Conservation (phyloP, 2,888 invertebrate genomes). For the Spicauda simplicius region DNA sequence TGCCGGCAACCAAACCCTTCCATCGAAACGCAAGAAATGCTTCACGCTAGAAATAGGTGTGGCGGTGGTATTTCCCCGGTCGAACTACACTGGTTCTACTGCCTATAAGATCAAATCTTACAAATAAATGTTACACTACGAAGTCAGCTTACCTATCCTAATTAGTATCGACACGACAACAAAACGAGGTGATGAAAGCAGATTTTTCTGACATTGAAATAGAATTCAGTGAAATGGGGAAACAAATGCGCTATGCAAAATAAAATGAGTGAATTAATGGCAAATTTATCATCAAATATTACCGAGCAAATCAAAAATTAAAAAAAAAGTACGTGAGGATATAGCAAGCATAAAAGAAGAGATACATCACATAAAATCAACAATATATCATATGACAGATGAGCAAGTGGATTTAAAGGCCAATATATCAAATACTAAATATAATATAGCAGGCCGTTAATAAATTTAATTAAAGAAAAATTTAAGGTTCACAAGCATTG, state of each 20-base stretch:
- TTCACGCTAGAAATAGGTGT: too few species aligned
- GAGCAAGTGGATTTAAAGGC: conserved; percentile 31
- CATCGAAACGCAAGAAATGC: too few species aligned
- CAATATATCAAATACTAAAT: too few species aligned
- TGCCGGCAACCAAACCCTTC: too few species aligned
- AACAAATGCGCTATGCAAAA: conserved; percentile 8
- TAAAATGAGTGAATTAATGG: conserved; percentile 27
- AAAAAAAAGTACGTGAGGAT: conserved; percentile 26
- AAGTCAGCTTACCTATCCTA: neutral
- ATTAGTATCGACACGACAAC: conserved; percentile 1
- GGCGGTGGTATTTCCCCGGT: too few species aligned
- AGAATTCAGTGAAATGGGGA: conserved; percentile 10
- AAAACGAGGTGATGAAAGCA: conserved; percentile 2
- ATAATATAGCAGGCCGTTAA: too few species aligned
- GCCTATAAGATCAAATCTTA: conserved; percentile 23
- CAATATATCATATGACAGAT: conserved; percentile 19
- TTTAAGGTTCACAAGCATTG: too few species aligned
- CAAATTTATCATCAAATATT: conserved; percentile 26
- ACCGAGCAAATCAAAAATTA: conserved; percentile 12
- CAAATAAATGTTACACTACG: neutral
- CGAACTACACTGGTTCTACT: too few species aligned
- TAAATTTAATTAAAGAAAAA: too few species aligned
- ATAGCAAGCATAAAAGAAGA: conserved; percentile 27
- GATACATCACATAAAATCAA: conserved; percentile 20
- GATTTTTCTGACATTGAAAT: neutral